Percentiles rank a stretch among this genome's conserved stretches.
Conservation (phyloP, 2,113 vertebrate species). For the Polypterus senegalus region DNA sequence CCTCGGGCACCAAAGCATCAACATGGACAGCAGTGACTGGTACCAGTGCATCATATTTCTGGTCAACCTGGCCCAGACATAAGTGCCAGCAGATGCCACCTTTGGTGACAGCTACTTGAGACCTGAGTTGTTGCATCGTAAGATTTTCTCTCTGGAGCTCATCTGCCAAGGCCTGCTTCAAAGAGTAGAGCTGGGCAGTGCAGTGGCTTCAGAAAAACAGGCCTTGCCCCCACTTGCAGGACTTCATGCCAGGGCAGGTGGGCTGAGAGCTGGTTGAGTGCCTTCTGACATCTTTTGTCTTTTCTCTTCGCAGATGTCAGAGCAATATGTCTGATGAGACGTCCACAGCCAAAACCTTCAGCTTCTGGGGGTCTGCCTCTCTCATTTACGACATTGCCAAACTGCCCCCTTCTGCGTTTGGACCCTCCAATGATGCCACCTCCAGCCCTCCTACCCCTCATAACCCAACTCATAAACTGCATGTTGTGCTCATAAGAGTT, state of each 20-base stretch:
- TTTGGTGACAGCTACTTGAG: not conserved
- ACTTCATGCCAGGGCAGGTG: not conserved
- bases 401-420: too few species aligned
- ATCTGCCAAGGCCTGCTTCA: constrained; percentile 95
- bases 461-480: too few species aligned
- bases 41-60: constrained; percentile 98
- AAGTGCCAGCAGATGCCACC: constrained; percentile 39
- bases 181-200: constrained; percentile 95
- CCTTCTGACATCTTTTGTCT: not conserved
- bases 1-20: constrained; percentile 96
- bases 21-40: constrained; percentile 92
- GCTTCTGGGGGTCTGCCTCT: not conserved
- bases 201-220: constrained; percentile 95
- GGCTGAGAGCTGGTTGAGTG: not conserved
- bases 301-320: constrained; percentile 75
- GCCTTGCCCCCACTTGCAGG: constrained; percentile 28
- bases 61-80: constrained; percentile 94
- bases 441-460: too few species aligned
- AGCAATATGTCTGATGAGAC: constrained; percentile 96
- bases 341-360: constrained; percentile 96
- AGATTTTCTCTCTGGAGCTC: constrained; percentile 57
- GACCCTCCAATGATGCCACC: too few species aligned
- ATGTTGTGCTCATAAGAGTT: too few species aligned
- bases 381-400: not conserved
- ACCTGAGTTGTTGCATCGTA: constrained; percentile 4